Conservation (phyloP, 2,888 invertebrate species). For the Parascotia fuliginaria region DNA sequence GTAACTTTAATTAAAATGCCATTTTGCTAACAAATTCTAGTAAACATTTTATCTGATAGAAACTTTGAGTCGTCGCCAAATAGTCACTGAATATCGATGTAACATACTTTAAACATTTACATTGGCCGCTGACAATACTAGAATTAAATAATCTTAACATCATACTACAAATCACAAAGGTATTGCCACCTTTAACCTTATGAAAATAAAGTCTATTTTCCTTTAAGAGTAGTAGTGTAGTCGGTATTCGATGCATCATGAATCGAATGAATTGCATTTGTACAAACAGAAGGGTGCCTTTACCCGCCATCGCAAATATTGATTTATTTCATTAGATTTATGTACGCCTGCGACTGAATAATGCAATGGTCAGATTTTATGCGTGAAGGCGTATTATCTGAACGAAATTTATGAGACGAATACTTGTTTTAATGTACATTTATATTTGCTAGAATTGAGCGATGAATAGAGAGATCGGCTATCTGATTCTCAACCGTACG, state of each 20-base stretch:
- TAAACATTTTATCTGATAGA: too few species aligned
- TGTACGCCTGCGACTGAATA: slow-evolving; percentile 41
- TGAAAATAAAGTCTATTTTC: slow-evolving; percentile 23
- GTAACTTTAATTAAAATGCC: too few species aligned
- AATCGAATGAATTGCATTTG: slow-evolving; percentile 58
- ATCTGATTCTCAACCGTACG: too few species aligned
- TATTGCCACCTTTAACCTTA: slow-evolving; percentile 11
- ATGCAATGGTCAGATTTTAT: slow-evolving; percentile 40
- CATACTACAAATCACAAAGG: not conserved
- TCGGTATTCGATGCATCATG: slow-evolving; percentile 56
- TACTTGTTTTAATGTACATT: slow-evolving; percentile 1
- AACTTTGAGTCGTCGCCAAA: too few species aligned
- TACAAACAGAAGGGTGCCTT: slow-evolving; percentile 72
- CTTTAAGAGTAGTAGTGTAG: slow-evolving; percentile 11
- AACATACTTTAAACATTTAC: not conserved
- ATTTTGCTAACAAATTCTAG: too few species aligned
- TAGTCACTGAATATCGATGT: not conserved
- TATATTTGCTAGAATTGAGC: too few species aligned
- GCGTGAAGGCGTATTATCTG: slow-evolving; percentile 16
- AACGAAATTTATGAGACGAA: slow-evolving; percentile 20
- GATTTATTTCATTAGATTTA: slow-evolving; percentile 69
- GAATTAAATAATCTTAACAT: slow-evolving; percentile 36
- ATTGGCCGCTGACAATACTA: slow-evolving; percentile 14
- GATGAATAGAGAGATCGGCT: too few species aligned
- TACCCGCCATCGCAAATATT: slow-evolving; percentile 65